Evolutionary conservation across 1,140 invertebrate genomes (phyloP), one percentile per base, ranked within the genome.

Genomic region (Drosophila novamexicana): DNA sequence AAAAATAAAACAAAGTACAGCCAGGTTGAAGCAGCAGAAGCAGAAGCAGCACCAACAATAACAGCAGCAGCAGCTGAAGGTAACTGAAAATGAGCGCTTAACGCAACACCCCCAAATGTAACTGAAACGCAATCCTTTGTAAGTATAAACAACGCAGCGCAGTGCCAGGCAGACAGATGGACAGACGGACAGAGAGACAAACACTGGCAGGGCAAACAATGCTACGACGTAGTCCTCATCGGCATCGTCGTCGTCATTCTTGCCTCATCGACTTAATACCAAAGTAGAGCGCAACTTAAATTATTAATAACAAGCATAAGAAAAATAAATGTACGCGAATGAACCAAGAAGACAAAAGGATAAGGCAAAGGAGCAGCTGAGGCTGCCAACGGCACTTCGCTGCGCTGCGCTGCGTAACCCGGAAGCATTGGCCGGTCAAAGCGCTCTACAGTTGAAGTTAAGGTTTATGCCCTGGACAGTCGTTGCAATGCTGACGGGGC

Each of bases 221-320:
- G 73, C 42, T 64, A n/a, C 16, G 34, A 14, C 36, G 37, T 9
- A 59, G 63, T 42, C 22, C 18, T 54, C 18, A 42, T 47, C 49
- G 22, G 14, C 47, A 36, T 44, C 58, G 37, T 56, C 49, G 1
- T 53, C 59, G 56, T 40, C 50, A 58, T 57, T 47, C 63, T 39
- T 47, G 61, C 18, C 58, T 62, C 76, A 71, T 80, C 82, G 65
- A 78, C 77, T 76, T 86, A 73, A 58, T 62, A 50, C 73, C 47
- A 58, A 67, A 85, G 80, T 89, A 77, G 79, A 89, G 71, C 84
- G 72, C 71, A 83, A 61, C 77, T 90, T 89, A 89, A 89, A 89
- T 89, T 89, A 89, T 89, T 89, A 89, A 89, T 89, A 89, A 84
- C 72, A 64, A 80, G 75, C 81, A 90, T 90, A 84, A 90, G 77